Conservation (phyloP, 2,888 invertebrate genomes). For the Argyresthia goedartella region DNA sequence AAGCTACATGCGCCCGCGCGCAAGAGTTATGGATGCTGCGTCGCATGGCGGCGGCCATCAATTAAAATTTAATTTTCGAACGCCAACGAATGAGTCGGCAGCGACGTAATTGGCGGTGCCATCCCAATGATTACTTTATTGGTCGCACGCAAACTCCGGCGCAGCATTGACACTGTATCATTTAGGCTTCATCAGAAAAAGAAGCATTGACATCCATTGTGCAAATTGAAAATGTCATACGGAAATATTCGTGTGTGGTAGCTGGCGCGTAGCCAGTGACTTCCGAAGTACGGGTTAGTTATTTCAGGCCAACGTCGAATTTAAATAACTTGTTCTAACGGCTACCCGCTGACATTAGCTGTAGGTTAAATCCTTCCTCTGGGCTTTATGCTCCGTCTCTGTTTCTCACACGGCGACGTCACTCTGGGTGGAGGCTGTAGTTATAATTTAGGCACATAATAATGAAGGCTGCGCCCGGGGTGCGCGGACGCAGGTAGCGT, state of each 20-base stretch:
- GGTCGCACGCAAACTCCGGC: slow-evolving; percentile 34
- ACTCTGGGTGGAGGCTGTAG: slow-evolving; percentile 9
- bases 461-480: slow-evolving; percentile 17
- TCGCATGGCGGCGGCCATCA: slow-evolving; percentile 29
- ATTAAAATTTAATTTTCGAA: slow-evolving; percentile 64
- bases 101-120: slow-evolving; percentile 50
- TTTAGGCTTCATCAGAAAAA: slow-evolving; percentile 7
- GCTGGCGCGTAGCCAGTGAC: neutral
- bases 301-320: slow-evolving; percentile 12
- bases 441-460: slow-evolving; percentile 33
- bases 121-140: slow-evolving; percentile 63
- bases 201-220: slow-evolving; percentile 2
- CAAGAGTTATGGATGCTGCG: slow-evolving; percentile 26
- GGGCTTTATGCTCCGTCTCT: slow-evolving; percentile 17
- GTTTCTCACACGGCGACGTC: neutral
- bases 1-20: slow-evolving; percentile 24
- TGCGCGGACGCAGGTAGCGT: slow-evolving; percentile 42
- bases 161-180: slow-evolving; percentile 20
- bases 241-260: slow-evolving; percentile 1
- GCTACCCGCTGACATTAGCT: slow-evolving; percentile 51
- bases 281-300: neutral
- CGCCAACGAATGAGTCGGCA: slow-evolving; percentile 45
- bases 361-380: slow-evolving; percentile 34
- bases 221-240: neutral
- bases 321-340: slow-evolving; percentile 65